These are phyloP conservation scores for Andrena flavipes DNA, from an alignment of 2,888 invertebrate species.

Conservation along the genomic window DNA sequence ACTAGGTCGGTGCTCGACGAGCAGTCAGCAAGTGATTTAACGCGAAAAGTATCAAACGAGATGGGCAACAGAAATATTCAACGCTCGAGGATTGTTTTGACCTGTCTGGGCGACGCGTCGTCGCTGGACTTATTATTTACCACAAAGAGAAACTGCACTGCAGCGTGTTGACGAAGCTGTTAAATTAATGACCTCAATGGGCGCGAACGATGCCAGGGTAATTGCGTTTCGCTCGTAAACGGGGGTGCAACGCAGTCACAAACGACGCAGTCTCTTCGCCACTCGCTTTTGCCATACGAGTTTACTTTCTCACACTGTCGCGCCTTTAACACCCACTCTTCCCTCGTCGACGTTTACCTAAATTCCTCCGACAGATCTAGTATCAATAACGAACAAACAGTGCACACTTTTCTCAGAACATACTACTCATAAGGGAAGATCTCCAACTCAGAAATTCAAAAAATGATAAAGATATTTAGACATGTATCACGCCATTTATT, in stretches of 20 bases:
- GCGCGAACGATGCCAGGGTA: constrained; percentile 41
- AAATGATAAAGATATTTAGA: no score
- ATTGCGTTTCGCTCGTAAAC: constrained; percentile 43
- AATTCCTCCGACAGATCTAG: no score
- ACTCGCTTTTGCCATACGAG: background rate
- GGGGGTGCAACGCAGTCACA: constrained; percentile 19
- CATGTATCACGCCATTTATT: no score
- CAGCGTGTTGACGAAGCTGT: constrained; percentile 9
- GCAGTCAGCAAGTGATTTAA: constrained; percentile 24
- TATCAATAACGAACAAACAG: no score
- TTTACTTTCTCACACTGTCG: background rate
- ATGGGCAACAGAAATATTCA: background rate
- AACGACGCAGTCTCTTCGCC: constrained; percentile 8
- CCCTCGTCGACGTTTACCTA: no score
- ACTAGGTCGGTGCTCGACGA: constrained; percentile 19
- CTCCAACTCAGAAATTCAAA: no score
- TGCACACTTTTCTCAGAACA: no score
- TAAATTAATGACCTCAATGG: constrained; percentile 58
- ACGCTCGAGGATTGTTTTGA: background rate
- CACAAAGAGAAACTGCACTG: constrained; percentile 6
- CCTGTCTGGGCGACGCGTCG: no score
- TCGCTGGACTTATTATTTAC: background rate
- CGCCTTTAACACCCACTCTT: no score
- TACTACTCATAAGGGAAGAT: no score
- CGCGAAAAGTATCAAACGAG: background rate